Evolutionary conservation across 2,797 vertebrate species (phyloP).

Genomic region (Leuciscus waleckii): DNA sequence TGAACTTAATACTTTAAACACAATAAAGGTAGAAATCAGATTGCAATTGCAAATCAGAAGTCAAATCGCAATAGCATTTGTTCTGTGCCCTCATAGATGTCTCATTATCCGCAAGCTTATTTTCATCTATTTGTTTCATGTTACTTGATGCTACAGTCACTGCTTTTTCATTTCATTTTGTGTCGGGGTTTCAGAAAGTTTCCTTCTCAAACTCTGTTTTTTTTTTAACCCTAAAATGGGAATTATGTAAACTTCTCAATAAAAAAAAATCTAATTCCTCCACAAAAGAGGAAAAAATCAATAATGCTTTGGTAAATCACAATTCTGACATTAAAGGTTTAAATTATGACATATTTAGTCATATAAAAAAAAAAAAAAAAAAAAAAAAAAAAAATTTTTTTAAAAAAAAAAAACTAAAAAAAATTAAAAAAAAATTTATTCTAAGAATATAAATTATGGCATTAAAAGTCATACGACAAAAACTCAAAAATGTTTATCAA

Average conservation of each 20-base stretch:
- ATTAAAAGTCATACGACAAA: background rate
- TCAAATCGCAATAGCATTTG: too few relatives aligned
- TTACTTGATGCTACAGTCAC: background rate
- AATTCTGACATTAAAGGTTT: background rate
- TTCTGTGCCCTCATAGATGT: background rate
- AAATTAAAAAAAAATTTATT: too few relatives aligned
- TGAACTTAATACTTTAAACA: background rate
- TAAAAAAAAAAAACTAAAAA: too few relatives aligned
- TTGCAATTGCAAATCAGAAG: background rate
- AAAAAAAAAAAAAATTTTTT: too few relatives aligned
- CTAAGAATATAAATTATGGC: background rate
- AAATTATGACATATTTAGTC: background rate
- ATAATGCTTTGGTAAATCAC: background rate
- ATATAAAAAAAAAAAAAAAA: too few relatives aligned
- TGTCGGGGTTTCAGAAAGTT: background rate
- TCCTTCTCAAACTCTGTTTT: background rate
- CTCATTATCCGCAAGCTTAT: background rate
- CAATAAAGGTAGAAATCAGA: background rate
- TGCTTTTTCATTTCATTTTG: background rate
- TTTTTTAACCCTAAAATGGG: background rate
- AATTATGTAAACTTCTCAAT: background rate
- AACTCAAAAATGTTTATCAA: background rate
- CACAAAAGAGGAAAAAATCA: background rate
- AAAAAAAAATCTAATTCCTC: background rate
- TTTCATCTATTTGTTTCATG: background rate